Percentiles rank a stretch among this genome's conserved stretches.
phyloP scores from a whole-genome alignment of 2,797 vertebrate genomes.

The Microcaecilia unicolor region DNA sequence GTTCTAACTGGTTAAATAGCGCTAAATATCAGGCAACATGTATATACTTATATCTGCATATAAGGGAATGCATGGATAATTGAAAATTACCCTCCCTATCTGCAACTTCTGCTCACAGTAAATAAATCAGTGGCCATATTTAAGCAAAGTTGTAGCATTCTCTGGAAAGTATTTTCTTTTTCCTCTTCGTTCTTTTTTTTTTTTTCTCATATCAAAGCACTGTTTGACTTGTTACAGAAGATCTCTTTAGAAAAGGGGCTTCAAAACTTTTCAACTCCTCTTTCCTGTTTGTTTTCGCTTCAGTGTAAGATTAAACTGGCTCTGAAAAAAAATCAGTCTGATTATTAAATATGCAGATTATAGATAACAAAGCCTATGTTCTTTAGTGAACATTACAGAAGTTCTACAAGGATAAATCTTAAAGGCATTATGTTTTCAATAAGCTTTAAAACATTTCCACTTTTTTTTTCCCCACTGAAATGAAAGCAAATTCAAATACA shows the following conservation, averaged over 20 bases:
- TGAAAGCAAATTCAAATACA: conserved; percentile 8
- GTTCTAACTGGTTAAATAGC: too few relatives aligned
- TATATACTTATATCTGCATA: too few relatives aligned
- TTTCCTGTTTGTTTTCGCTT: conserved; percentile 6
- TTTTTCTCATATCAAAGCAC: conserved; percentile 16
- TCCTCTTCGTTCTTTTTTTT: too few relatives aligned
- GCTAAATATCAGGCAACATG: too few relatives aligned
- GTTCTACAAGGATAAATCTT: background rate
- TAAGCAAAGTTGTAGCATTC: conserved; percentile 35
- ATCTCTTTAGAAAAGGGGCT: conserved; percentile 6
- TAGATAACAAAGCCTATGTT: conserved; percentile 8
- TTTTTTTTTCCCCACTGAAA: conserved; percentile 13
- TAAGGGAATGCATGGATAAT: too few relatives aligned
- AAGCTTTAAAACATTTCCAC: conserved; percentile 13
- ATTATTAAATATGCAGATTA: background rate
- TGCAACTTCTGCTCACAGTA: too few relatives aligned
- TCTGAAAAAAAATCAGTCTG: too few relatives aligned
- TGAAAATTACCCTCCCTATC: too few relatives aligned
- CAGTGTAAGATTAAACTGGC: too few relatives aligned
- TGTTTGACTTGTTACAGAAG: conserved; percentile 31
- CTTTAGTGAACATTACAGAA: conserved; percentile 6
- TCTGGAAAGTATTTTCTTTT: conserved; percentile 41
- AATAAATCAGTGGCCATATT: too few relatives aligned
- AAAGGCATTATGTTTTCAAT: conserved; percentile 15
- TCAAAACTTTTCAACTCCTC: conserved; percentile 6